A percentile compares a stretch with the other conserved stretches of the same genome.
Conservation (phyloP, 2,888 invertebrate genomes). For the Oligia strigilis region DNA sequence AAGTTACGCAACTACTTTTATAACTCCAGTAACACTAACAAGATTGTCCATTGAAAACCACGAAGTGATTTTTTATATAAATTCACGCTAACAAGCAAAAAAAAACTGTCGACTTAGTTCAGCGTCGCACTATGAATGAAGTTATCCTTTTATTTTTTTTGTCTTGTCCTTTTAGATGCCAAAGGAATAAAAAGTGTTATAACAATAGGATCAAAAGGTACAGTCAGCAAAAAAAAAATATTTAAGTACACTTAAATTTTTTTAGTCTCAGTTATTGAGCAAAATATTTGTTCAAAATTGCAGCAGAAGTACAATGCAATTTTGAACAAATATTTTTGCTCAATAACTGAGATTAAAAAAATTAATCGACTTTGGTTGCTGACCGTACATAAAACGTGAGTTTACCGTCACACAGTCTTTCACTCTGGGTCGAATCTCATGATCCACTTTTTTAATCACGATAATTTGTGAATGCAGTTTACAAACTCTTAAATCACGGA, state of each 20-base stretch:
- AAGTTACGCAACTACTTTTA: neutral
- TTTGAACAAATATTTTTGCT: no score
- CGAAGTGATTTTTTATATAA: conserved; percentile 5
- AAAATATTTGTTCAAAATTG: no score
- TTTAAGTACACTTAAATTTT: no score
- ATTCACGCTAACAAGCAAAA: conserved; percentile 33
- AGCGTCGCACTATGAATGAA: neutral
- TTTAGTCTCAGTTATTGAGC: no score
- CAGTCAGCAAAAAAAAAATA: no score
- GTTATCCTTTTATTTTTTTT: neutral
- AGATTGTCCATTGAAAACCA: conserved; percentile 3
- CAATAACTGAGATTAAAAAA: no score
- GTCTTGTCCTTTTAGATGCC: neutral
- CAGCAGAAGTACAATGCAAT: no score
- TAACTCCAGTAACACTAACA: neutral
- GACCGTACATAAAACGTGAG: neutral
- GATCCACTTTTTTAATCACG: neutral
- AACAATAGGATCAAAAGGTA: neutral
- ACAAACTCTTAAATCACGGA: neutral
- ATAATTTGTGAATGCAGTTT: neutral
- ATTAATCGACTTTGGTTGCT: no score
- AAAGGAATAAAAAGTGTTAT: neutral
- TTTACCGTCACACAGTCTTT: neutral
- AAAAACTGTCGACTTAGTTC: conserved; percentile 8
- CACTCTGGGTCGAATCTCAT: neutral